Base-by-base conservation (phyloP, 2,113 vertebrate genomes). In the Centrocercus urophasianus region DNA sequence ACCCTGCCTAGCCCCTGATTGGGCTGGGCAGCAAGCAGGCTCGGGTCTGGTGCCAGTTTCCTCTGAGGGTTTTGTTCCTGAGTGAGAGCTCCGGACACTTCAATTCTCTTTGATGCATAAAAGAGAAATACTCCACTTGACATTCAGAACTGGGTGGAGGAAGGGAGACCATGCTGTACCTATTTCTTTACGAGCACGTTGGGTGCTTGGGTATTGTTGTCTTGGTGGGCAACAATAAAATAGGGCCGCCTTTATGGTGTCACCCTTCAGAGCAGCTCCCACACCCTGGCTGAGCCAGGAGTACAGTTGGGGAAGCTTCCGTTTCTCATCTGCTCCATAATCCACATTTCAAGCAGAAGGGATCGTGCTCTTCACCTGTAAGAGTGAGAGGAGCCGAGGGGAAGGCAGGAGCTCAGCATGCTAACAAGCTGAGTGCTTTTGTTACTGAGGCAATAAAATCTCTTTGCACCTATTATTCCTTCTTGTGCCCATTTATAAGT, bases 401-500 rank as follows among this genome's bases (percentile, higher is more conserved):
- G 82, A 93, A 94, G 65, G 69, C 86, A 85, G 76, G 59, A 93
- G 89, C 86, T 92, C 91, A 66, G 77, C 38, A 12, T 27, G 1
- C 70, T 93, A 86, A 88, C 75, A 50, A 83, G 76, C 52, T 1
- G 1, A 81, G 27, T 57, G 91, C 67, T 42, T 91, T 92, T 96
- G 91, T 88, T 86, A 81, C 79, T 69, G 79, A 91, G 42, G 73
- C 65, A 91, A 94, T 81, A 78, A 78, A 91, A 91, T 72, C 76
- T 81, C 85, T 86, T 78, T 95, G 66, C 90, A 84, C 70, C 48
- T 90, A 50, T 77, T 90, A 74, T 88, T 83, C 61, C 47, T 93
- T 83, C 88, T 85, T 93, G 69, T 83, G 43, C 61, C 79, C 89
- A 40, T 83, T 95, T 95, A 36, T 86, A 87, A 94, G 52, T 72